Percentiles rank a stretch among this genome's conserved stretches.
These are phyloP conservation scores for Pithys albifrons DNA, from an alignment of 2,113 vertebrate species.

Conservation along the genomic window DNA sequence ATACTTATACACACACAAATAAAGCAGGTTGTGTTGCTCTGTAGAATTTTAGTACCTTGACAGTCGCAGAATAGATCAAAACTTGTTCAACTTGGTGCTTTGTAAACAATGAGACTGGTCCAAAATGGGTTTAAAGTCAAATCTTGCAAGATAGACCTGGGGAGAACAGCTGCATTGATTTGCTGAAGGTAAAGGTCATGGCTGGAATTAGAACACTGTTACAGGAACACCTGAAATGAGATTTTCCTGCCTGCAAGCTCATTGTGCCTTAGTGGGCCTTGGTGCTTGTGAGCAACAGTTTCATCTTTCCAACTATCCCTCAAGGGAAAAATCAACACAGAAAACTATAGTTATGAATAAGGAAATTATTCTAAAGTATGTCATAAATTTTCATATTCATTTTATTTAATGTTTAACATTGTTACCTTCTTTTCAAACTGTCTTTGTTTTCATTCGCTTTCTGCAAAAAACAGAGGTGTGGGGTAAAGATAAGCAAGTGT, in stretches of 20 bases:
- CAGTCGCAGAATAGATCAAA: neutral
- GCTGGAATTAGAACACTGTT: neutral
- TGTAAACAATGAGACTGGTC: neutral
- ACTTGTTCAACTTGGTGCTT: neutral
- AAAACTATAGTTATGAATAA: neutral
- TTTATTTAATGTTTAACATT: neutral
- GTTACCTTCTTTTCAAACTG: neutral
- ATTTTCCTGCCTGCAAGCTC: neutral
- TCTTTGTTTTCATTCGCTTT: neutral
- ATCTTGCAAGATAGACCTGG: neutral
- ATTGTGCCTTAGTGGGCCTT: neutral
- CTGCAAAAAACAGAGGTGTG: accelerated
- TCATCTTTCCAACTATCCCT: neutral
- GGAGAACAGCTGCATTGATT: neutral
- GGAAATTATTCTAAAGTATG: neutral
- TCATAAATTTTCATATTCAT: neutral
- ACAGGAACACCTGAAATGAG: neutral
- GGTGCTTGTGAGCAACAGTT: neutral
- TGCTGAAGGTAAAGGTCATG: neutral
- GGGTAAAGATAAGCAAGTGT: neutral
- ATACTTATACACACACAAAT: neutral
- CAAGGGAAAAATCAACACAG: neutral
- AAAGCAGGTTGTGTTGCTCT: neutral
- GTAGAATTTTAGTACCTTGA: neutral
- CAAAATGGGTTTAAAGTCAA: neutral